These are phyloP conservation scores for Lasioglossum lativentre DNA, from an alignment of 2,888 invertebrate species.

Conservation along the genomic window DNA sequence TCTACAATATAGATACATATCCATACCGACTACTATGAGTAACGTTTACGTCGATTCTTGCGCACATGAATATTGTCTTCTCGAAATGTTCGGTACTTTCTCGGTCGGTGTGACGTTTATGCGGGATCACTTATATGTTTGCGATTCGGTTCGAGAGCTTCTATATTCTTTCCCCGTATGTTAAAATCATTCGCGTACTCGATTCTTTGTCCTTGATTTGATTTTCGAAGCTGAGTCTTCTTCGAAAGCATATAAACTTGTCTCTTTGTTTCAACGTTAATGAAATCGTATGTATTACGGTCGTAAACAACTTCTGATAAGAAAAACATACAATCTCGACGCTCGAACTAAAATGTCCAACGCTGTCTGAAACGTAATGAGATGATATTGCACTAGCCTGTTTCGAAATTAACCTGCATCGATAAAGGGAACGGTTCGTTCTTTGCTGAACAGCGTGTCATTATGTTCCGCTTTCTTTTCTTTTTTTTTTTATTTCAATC, in stretches of 20 bases:
- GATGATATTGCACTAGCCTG: constrained; percentile 62
- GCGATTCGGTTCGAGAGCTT: constrained; percentile 1
- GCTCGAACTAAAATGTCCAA: background rate
- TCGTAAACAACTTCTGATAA: background rate
- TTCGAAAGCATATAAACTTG: constrained; percentile 9
- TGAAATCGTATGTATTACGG: constrained; percentile 8
- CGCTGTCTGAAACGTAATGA: constrained; percentile 37
- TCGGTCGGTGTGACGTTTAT: constrained; percentile 27
- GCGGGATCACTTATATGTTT: constrained; percentile 13
- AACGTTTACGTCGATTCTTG: constrained; percentile 28
- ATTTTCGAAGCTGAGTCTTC: constrained; percentile 24
- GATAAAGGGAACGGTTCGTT: constrained; percentile 47
- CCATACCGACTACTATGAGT: constrained; percentile 39
- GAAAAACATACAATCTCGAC: constrained; percentile 1
- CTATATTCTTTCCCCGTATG: background rate
- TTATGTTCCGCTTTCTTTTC: constrained; percentile 16
- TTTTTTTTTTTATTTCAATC: constrained; percentile 37
- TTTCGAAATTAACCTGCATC: constrained; percentile 46
- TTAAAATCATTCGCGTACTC: constrained; percentile 10
- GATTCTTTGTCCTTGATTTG: constrained; percentile 35
- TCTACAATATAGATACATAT: constrained; percentile 44
- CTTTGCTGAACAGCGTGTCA: constrained; percentile 34
- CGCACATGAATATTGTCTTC: constrained; percentile 46
- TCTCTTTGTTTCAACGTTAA: constrained; percentile 10
- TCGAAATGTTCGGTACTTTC: constrained; percentile 44